Conservation (phyloP, 2,888 invertebrate species). For the Achlya flavicornis region DNA sequence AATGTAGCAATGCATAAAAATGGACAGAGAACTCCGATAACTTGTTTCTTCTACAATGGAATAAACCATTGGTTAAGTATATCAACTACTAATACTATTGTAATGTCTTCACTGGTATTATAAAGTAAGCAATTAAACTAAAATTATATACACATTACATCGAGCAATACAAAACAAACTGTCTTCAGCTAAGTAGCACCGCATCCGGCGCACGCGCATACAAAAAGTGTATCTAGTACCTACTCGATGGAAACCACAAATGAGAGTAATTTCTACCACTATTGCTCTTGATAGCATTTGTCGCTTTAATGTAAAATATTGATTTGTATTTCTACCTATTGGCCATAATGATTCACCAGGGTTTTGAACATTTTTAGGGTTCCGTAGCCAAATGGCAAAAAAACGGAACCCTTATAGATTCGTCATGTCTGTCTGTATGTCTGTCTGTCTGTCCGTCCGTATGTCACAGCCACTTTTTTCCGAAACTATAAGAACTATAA, state of each 20-base stretch:
- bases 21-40: too few relatives aligned
- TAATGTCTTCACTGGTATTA: constrained; percentile 51
- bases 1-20: too few relatives aligned
- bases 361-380: constrained; percentile 52
- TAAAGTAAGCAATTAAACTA: constrained; percentile 62
- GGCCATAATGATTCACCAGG: constrained; percentile 39
- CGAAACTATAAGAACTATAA: too few relatives aligned
- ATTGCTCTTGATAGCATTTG: constrained; percentile 52
- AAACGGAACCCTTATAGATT: too few relatives aligned
- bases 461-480: too few relatives aligned
- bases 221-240: constrained; percentile 57
- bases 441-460: too few relatives aligned
- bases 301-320: constrained; percentile 56
- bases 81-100: constrained; percentile 46
- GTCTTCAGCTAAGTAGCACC: constrained; percentile 35
- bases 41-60: too few relatives aligned
- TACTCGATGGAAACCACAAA: constrained; percentile 73
- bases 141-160: constrained; percentile 65
- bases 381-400: too few relatives aligned
- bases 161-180: constrained; percentile 14
- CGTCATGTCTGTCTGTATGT: too few relatives aligned
- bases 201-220: constrained; percentile 74
- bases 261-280: constrained; percentile 63
- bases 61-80: constrained; percentile 12
- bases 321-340: constrained; percentile 57